Conservation (phyloP, 2,888 invertebrate genomes). For the Aleiodes testaceus region DNA sequence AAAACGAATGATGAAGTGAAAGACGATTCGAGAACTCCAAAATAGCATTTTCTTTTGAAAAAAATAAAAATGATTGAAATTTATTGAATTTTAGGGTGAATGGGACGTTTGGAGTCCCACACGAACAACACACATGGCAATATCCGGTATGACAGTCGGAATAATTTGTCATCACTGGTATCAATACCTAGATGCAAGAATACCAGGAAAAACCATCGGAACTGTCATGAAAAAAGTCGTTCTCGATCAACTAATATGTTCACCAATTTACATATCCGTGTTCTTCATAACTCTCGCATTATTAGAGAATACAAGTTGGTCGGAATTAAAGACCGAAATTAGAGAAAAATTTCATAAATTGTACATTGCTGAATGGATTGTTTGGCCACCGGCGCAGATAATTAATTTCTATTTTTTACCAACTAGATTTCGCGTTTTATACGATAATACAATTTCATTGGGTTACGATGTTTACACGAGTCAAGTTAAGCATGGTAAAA, state of each 20-base stretch:
- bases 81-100: slow-evolving; percentile 68
- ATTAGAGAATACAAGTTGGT: slow-evolving; percentile 79
- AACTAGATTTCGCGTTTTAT: slow-evolving; percentile 86
- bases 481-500: slow-evolving; percentile 80
- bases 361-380: slow-evolving; percentile 90
- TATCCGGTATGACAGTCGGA: slow-evolving; percentile 85
- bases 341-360: slow-evolving; percentile 83
- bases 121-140: slow-evolving; percentile 84
- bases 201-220: slow-evolving; percentile 80
- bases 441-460: slow-evolving; percentile 89
- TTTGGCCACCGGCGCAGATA: slow-evolving; percentile 95
- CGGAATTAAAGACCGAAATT: slow-evolving; percentile 81
- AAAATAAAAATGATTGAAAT: slow-evolving; percentile 16
- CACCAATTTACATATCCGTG: slow-evolving; percentile 84
- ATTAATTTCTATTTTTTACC: slow-evolving; percentile 94
- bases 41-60: too few species aligned
- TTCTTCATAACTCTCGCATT: slow-evolving; percentile 86
- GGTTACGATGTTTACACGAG: slow-evolving; percentile 91
- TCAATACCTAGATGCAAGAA: slow-evolving; percentile 80
- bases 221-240: slow-evolving; percentile 85
- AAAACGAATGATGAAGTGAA: too few species aligned
- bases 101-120: slow-evolving; percentile 76
- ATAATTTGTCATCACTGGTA: slow-evolving; percentile 92
- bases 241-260: slow-evolving; percentile 88
- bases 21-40: too few species aligned